Evolutionary conservation across 2,888 invertebrate species (phyloP), one percentile per base, ranked within the genome.

Genomic region (Latheticus oryzae): DNA sequence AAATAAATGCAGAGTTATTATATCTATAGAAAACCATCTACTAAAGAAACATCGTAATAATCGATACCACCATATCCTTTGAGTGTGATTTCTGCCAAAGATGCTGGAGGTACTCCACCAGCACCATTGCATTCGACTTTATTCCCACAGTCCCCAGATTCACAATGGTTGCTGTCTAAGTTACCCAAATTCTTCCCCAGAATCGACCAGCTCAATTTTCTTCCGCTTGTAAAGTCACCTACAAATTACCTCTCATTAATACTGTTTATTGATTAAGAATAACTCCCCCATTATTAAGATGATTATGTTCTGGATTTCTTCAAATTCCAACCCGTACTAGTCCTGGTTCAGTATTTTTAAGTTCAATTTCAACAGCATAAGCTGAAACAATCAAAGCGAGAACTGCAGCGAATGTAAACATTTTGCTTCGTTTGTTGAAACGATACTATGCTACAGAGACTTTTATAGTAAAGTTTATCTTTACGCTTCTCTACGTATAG

Each of bases 41-140:
- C 79, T n/a, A 80, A 58, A 28, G 78, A 79, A 45, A 82, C 70
- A 62, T 79, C 78, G 66, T 82, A 82, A 66, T 72, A 79, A 62
- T 81, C 80, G 43, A 71, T 66, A 9, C 72, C 72, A 9, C 58
- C 55, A 23, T 73, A 73, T 2, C 73, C 74, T 24, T 70, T 72
- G n/a, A 79, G 66, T 3, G 77, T 78, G 47, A 82, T 74, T 65
- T 81, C 79, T 5, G 77, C 79, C 8, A 79, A 64, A 3, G 80
- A 73, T 5, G 69, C 78, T 23, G 81, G 79, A 3, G 80, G 78
- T 9, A 62, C 71, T 11, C 79, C 80, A 12, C 80, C 80, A 13
- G 73, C 73, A 8, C 82, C 82, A n/a, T 60, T 63, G 62, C 82
- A 82, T 61, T 78, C 66, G 3, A 79, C 53, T 38, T 62, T 66